These are phyloP conservation scores for Ruditapes philippinarum DNA, from an alignment of 1,140 invertebrate genomes.

Conservation along the genomic window DNA sequence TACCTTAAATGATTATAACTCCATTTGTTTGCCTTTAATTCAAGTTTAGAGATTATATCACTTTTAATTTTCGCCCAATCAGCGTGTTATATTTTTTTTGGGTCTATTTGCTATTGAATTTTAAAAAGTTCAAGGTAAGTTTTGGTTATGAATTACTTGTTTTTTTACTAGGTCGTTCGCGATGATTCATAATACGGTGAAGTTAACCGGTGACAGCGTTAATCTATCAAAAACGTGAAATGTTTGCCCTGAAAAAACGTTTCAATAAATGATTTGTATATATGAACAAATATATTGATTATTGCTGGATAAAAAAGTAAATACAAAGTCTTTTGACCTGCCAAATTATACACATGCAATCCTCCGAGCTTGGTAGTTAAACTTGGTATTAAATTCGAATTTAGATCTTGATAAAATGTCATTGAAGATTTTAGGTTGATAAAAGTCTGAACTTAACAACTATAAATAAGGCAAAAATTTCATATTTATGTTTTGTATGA, in stretches of 20 bases:
- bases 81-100: not conserved
- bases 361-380: not conserved
- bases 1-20: too few relatives aligned
- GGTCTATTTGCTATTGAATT: not conserved
- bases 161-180: constrained; percentile 1
- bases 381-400: not conserved
- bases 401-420: constrained; percentile 14
- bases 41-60: constrained; percentile 3
- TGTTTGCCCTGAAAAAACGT: constrained; percentile 3
- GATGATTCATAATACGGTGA: constrained; percentile 3
- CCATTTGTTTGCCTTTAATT: not conserved
- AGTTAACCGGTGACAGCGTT: constrained; percentile 13
- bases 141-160: constrained; percentile 13
- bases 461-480: too few relatives aligned
- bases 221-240: constrained; percentile 16
- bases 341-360: constrained; percentile 1
- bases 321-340: constrained; percentile 7
- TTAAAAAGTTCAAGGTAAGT: constrained; percentile 7
- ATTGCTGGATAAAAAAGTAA: not conserved
- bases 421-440: not conserved
- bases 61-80: not conserved
- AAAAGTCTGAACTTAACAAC: too few relatives aligned
- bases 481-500: too few relatives aligned
- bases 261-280: constrained; percentile 7
- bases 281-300: constrained; percentile 21